Evolutionary conservation across 2,888 invertebrate genomes (phyloP).

Genomic region (Caenorhabditis drosophilae): DNA sequence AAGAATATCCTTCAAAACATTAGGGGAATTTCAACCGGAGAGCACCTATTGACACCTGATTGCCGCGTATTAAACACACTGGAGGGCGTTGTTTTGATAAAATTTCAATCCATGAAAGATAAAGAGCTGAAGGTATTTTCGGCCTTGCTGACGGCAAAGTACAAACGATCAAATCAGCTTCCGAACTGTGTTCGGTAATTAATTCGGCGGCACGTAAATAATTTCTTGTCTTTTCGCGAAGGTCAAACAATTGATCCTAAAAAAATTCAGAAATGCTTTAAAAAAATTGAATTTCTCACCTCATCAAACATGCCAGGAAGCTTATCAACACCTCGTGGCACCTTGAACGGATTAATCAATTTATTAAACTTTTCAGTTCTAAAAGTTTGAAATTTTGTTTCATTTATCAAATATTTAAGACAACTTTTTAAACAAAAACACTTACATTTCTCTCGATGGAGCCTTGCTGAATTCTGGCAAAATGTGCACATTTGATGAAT

Average conservation of each 20-base stretch:
- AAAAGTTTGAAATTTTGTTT: slow-evolving; percentile 4
- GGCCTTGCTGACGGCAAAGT: slow-evolving; percentile 37
- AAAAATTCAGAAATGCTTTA: too few relatives aligned
- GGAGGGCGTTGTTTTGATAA: slow-evolving; percentile 26
- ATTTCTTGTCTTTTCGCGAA: slow-evolving; percentile 34
- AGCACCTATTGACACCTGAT: slow-evolving; percentile 28
- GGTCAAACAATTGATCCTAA: slow-evolving; percentile 30
- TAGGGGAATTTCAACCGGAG: slow-evolving; percentile 28
- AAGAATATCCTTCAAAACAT: background rate
- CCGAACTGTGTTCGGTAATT: slow-evolving; percentile 24
- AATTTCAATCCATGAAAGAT: slow-evolving; percentile 36
- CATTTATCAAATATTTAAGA: too few relatives aligned
- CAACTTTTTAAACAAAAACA: too few relatives aligned
- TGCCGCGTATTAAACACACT: slow-evolving; percentile 31
- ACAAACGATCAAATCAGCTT: slow-evolving; percentile 34
- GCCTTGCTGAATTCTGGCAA: slow-evolving; percentile 26
- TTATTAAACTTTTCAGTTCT: slow-evolving; percentile 30
- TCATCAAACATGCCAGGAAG: slow-evolving; percentile 25
- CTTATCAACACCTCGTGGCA: slow-evolving; percentile 15
- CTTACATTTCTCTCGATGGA: slow-evolving; percentile 29
- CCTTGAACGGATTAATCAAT: slow-evolving; percentile 15
- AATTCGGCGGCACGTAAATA: slow-evolving; percentile 33
- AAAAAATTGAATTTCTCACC: too few relatives aligned
- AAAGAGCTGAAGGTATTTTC: slow-evolving; percentile 30
- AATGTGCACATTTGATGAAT: slow-evolving; percentile 37